Evolutionary conservation across 2,113 vertebrate genomes (phyloP), one percentile per base, ranked within the genome.

Genomic region (Chaetorhynchus papuensis): DNA sequence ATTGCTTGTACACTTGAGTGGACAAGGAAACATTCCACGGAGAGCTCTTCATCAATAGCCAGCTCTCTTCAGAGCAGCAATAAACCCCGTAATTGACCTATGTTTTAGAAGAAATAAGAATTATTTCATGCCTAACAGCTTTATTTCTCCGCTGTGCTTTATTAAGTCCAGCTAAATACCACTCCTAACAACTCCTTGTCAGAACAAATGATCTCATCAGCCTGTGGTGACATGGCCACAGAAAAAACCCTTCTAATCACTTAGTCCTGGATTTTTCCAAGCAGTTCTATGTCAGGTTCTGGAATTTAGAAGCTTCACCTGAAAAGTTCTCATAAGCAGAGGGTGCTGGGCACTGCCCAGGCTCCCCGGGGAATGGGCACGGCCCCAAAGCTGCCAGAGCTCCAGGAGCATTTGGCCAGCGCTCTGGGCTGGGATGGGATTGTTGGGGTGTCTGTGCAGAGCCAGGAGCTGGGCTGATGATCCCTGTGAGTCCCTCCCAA

Each of bases 71-170:
- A 95, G 83, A 94, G 42, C 57, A 64, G 69, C 54, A 95, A 95
- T 94, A 91, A 94, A 96, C 74, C 11, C 74, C 74, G 78, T 87
- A 93, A 96, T 83, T 94, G 97, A 94, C 91, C 87, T 86, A 19
- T 28, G 85, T 91, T 94, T 95, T 77, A 93, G 89, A 81, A 97
- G 69, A 94, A 88, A 52, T 87, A 59, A 66, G 83, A 93, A 83
- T 78, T 91, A 77, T 77, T 92, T 94, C 57, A 72, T 41, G 82
- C 63, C 81, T 68, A 95, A 92, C 78, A 89, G 86, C 89, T 93
- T 96, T 82, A 80, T 84, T 87, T 74, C 72, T 87, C 68, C 61
- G 23, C 49, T 45, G 75, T 65, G 72, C 59, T 95, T 90, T 89
- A 87, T 92, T 94, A 95, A 56, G 56, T 77, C 87, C 68, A 66